Conservation (phyloP, 2,113 vertebrate genomes). For the Hyperoodon ampullatus region DNA sequence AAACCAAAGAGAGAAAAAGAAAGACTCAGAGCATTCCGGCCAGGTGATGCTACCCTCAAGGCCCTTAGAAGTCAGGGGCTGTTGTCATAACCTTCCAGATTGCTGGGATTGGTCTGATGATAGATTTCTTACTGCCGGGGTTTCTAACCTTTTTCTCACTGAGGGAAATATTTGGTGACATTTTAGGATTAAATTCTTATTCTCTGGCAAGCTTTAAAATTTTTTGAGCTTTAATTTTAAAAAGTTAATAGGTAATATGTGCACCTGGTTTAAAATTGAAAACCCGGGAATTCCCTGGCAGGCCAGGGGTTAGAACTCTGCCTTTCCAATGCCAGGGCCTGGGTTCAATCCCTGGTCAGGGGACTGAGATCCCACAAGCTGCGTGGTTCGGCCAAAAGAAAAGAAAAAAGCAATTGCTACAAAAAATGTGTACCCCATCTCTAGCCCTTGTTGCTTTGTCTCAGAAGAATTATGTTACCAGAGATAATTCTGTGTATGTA, state of each 20-base stretch:
- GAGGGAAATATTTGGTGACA: slow-evolving; percentile 35
- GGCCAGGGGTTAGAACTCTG: neutral
- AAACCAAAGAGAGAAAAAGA: slow-evolving; percentile 86
- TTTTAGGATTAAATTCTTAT: slow-evolving; percentile 33
- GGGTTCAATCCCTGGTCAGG: neutral
- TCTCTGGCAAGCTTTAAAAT: slow-evolving; percentile 8
- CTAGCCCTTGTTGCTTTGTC: neutral
- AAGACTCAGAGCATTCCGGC: slow-evolving; percentile 56
- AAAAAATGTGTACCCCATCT: neutral
- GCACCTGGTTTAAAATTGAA: neutral
- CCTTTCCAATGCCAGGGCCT: neutral
- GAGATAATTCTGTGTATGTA: neutral
- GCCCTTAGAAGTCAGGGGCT: neutral
- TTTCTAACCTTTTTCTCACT: neutral
- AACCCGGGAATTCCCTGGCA: neutral
- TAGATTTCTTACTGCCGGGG: neutral
- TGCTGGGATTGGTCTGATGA: neutral
- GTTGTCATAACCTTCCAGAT: neutral
- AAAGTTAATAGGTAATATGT: slow-evolving; percentile 10
- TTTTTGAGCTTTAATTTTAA: neutral
- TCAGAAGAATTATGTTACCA: neutral
- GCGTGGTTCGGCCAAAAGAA: neutral
- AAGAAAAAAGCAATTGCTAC: neutral
- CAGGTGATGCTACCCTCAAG: slow-evolving; percentile 50
- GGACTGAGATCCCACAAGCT: neutral